Evolutionary conservation across 2,888 invertebrate genomes (phyloP).

Genomic region (Panopea generosa): DNA sequence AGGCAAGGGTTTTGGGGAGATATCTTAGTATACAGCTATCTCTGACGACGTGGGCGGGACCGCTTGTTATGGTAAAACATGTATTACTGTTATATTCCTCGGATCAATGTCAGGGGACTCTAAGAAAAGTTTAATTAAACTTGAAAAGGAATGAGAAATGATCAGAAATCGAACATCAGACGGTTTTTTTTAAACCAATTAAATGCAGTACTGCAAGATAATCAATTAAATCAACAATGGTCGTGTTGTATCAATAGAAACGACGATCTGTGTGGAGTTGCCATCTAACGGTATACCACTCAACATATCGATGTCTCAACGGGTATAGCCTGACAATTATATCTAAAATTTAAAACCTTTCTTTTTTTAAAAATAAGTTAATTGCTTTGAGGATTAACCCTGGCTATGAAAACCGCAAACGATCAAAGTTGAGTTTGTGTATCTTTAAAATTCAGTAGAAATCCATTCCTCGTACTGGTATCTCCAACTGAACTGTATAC

Average conservation of each 20-base stretch:
- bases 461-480: no score
- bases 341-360: not conserved
- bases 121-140: no score
- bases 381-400: not conserved
- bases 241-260: not conserved
- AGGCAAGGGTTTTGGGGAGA: no score
- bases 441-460: no score
- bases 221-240: constrained; percentile 30
- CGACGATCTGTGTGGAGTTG: not conserved
- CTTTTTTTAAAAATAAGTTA: not conserved
- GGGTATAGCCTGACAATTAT: not conserved
- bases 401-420: no score
- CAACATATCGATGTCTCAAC: not conserved
- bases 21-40: no score
- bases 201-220: constrained; percentile 10
- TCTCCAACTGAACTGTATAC: no score
- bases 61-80: no score
- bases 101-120: no score
- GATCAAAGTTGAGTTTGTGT: no score
- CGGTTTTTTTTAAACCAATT: constrained; percentile 19
- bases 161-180: constrained; percentile 11
- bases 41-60: no score
- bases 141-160: not conserved
- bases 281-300: not conserved
- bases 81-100: no score